Evolutionary conservation across 2,113 vertebrate species (phyloP).

Genomic region (Accipiter cooperii): DNA sequence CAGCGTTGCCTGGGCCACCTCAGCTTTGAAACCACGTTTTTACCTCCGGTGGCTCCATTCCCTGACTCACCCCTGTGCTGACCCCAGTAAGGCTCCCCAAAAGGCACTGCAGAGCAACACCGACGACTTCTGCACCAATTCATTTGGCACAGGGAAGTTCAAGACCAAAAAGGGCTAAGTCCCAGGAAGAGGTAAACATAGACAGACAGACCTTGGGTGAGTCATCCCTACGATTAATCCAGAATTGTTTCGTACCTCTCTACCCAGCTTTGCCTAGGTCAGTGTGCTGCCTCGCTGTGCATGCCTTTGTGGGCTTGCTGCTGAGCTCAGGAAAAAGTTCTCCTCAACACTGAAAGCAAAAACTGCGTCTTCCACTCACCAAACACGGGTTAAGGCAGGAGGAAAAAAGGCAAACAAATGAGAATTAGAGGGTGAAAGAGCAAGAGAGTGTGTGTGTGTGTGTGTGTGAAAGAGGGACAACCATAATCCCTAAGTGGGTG

Average conservation of each 20-base stretch:
- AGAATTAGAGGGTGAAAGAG: background rate
- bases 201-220: background rate
- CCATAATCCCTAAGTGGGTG: constrained; percentile 11
- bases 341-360: background rate
- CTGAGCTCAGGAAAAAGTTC: background rate
- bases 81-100: background rate
- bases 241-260: background rate
- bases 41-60: background rate
- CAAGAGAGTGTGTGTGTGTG: rapidly evolving
- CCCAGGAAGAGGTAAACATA: background rate
- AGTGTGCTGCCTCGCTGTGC: background rate
- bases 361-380: background rate
- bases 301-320: background rate
- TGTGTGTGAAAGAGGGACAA: background rate
- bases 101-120: background rate
- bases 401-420: constrained; percentile 3
- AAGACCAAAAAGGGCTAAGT: background rate
- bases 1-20: background rate
- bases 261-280: background rate
- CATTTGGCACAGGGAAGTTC: background rate
- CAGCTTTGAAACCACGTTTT: background rate
- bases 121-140: background rate
- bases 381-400: background rate
- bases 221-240: background rate
- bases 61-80: background rate